Conservation (phyloP, 2,113 vertebrate genomes). For the Dasyprocta punctata region DNA sequence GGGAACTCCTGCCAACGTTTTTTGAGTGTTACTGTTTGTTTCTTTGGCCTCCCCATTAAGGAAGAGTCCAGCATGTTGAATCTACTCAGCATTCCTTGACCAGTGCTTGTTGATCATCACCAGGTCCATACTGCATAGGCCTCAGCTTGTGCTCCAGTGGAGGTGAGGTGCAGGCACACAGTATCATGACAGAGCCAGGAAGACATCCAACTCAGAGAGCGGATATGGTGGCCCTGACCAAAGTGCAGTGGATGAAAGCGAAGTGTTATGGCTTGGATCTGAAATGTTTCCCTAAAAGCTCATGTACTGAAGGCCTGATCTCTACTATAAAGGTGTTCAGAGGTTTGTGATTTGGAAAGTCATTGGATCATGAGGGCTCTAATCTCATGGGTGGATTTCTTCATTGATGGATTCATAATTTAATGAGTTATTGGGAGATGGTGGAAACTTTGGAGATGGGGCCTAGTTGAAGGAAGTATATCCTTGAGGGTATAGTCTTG, state of each 20-base stretch:
- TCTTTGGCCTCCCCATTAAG: neutral
- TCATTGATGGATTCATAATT: neutral
- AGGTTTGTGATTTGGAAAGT: neutral
- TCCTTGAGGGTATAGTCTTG: neutral
- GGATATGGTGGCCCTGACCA: neutral
- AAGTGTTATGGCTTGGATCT: neutral
- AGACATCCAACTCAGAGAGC: neutral
- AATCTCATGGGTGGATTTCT: neutral
- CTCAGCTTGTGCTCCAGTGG: neutral
- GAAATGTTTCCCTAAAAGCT: neutral
- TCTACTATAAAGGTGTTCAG: neutral
- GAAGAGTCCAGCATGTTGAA: neutral
- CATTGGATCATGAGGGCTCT: neutral
- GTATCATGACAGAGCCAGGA: neutral
- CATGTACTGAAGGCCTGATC: neutral
- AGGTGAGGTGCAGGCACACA: rapidly evolving
- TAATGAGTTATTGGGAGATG: neutral
- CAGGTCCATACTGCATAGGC: neutral
- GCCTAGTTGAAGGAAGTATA: neutral
- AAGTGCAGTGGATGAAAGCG: neutral
- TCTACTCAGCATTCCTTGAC: neutral
- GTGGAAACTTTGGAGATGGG: neutral
- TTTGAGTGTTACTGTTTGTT: neutral
- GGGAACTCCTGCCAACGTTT: neutral
- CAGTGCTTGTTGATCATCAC: neutral